Base-by-base conservation (phyloP, 2,888 invertebrate genomes). In the Stenurella melanura region DNA sequence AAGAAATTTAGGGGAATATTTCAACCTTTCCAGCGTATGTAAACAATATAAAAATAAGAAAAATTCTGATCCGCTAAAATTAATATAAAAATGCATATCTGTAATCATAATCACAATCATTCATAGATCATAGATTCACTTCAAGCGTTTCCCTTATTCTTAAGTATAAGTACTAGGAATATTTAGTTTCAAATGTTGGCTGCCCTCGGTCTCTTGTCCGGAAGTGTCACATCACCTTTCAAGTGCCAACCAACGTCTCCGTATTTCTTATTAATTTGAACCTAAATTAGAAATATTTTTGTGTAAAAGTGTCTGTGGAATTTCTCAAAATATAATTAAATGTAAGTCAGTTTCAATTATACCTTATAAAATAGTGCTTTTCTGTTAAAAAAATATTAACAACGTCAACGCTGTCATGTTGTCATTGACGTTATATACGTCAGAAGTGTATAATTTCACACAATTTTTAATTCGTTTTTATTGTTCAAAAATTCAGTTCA, bases 181-280 rank as follows among this genome's bases (percentile, higher is more conserved):
- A 42, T 61, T 72, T 67, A 17, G 1, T 38, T 60, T 67, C n/a
- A 64, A 58, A 12, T 15, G 75, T 70, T 77, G 76, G 76, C n/a
- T 73, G 7, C 56, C 15, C 56, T 50, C n/a, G 60, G 77, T 75
- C 82, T 83, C 82, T 58, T 26, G 73, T 77, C 79, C 82, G 83
- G 82, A 83, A 85, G 84, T 86, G 86, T 86, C 85, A 86, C 86
- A 86, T 86, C 86, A 86, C 82, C 84, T 83, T 82, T 82, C 74
- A 82, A 83, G 84, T 83, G 85, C 85, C 86, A 86, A 85, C 83
- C 18, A 60, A 70, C 19, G 21, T 70, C 34, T 70, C 70, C 50
- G 38, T 60, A 60, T 70, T 70, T 70, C 30, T 60, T 60, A 69
- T 69, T 70, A 58, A 19, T 70, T 70, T 60, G 6, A 60, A 60